Evolutionary conservation across 2,888 invertebrate genomes (phyloP).

Genomic region (Thereva unica): DNA sequence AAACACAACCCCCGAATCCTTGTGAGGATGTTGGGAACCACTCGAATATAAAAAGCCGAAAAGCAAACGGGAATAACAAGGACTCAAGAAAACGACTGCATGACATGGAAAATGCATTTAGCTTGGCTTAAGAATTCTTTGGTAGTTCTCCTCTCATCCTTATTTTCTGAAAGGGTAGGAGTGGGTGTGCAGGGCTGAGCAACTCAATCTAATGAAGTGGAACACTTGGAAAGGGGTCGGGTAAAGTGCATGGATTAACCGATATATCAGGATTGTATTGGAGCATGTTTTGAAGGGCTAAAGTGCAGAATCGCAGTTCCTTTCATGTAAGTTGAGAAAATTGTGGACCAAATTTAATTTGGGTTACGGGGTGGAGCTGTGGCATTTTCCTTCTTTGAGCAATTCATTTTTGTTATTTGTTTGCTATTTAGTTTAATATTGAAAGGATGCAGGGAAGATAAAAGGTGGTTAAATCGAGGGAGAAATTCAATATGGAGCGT

Average conservation of each 20-base stretch:
- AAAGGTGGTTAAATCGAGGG: no score
- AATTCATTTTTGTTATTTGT: conserved; percentile 6
- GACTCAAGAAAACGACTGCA: conserved; percentile 8
- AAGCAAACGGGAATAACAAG: conserved; percentile 9
- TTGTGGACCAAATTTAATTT: conserved; percentile 25
- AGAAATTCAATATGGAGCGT: no score
- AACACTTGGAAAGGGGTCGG: conserved; percentile 10
- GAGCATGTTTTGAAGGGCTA: background rate
- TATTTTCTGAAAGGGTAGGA: no score
- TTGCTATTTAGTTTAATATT: background rate
- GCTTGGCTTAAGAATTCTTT: conserved; percentile 20
- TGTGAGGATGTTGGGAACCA: conserved; percentile 9
- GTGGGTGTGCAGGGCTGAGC: background rate
- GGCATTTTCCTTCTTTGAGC: conserved; percentile 15
- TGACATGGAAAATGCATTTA: conserved; percentile 33
- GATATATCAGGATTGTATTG: background rate
- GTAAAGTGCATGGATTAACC: conserved; percentile 31
- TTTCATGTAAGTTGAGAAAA: conserved; percentile 3
- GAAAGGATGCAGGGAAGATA: no score
- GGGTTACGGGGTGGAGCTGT: conserved; percentile 6
- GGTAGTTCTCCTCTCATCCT: no score
- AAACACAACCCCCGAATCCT: background rate
- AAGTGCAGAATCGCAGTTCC: background rate
- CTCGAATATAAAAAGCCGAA: conserved; percentile 3
- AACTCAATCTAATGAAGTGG: conserved; percentile 28